Evolutionary conservation across 2,113 vertebrate species (phyloP).

Genomic region (Myotis brandtii): DNA sequence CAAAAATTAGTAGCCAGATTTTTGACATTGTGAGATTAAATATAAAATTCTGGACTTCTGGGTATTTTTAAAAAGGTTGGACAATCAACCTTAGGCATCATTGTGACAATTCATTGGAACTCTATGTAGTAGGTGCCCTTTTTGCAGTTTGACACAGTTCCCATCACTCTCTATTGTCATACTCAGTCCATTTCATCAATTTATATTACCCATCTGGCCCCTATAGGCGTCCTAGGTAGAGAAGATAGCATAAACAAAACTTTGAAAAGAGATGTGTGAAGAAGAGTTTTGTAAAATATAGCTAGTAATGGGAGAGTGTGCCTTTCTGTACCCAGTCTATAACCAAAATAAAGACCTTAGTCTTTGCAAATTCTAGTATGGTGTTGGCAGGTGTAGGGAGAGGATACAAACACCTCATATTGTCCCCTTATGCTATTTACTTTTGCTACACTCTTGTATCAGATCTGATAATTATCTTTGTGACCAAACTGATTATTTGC

Average conservation of each 20-base stretch:
- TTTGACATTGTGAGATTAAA: slow-evolving; percentile 17
- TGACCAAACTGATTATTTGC: slow-evolving; percentile 11
- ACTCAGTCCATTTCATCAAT: not conserved
- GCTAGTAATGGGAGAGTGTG: not conserved
- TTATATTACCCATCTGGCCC: not conserved
- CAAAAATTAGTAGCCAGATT: slow-evolving; percentile 3
- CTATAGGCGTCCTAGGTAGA: not conserved
- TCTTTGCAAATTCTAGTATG: not conserved
- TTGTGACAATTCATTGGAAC: not conserved
- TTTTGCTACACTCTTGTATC: not conserved
- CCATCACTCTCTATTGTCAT: not conserved
- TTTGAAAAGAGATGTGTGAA: not conserved
- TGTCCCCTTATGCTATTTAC: not conserved
- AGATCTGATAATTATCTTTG: slow-evolving; percentile 43
- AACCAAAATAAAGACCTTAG: not conserved
- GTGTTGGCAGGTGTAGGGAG: not conserved
- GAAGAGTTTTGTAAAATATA: not conserved
- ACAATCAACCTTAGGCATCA: not conserved
- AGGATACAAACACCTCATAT: not conserved
- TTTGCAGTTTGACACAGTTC: not conserved
- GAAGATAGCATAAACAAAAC: not conserved
- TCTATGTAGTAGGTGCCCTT: not conserved
- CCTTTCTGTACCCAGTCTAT: not conserved
- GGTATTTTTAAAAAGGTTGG: not conserved
- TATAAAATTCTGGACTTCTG: slow-evolving; percentile 7